Percentiles rank a stretch among this genome's conserved stretches.
Evolutionary conservation across 2,888 invertebrate genomes (phyloP).

Genomic region (Tuta absoluta): DNA sequence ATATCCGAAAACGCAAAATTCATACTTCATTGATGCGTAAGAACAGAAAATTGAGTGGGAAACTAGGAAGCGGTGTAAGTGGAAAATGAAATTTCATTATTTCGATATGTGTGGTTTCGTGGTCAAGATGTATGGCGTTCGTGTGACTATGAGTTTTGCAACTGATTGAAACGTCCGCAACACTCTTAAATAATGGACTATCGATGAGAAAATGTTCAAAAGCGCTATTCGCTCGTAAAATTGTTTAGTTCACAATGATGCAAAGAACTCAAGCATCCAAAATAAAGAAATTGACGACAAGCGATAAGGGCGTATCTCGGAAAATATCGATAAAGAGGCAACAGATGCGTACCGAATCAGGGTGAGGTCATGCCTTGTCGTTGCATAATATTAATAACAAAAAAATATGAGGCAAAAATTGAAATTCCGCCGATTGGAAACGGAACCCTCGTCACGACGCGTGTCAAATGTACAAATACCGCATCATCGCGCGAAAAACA

Average conservation of each 20-base stretch:
- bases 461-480: slow-evolving; percentile 58
- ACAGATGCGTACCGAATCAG: slow-evolving; percentile 66
- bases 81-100: slow-evolving; percentile 29
- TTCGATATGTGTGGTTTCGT: slow-evolving; percentile 43
- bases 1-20: slow-evolving; percentile 27
- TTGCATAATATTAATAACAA: slow-evolving; percentile 63
- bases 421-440: slow-evolving; percentile 57
- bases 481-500: slow-evolving; percentile 41
- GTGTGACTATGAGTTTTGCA: slow-evolving; percentile 64
- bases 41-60: slow-evolving; percentile 27
- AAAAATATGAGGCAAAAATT: slow-evolving; percentile 61
- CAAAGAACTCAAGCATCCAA: neutral
- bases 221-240: slow-evolving; percentile 7
- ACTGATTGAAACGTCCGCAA: slow-evolving; percentile 61
- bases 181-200: slow-evolving; percentile 35
- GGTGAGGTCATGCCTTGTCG: slow-evolving; percentile 50
- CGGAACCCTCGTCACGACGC: slow-evolving; percentile 55
- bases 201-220: slow-evolving; percentile 8
- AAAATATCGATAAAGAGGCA: slow-evolving; percentile 53
- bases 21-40: slow-evolving; percentile 40
- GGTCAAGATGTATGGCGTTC: slow-evolving; percentile 63
- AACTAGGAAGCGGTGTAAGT: slow-evolving; percentile 30
- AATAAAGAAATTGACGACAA: slow-evolving; percentile 25
- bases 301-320: slow-evolving; percentile 42
- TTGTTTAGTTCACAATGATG: neutral